Base-by-base conservation (phyloP, 2,888 invertebrate genomes). In the Pilophorus perplexus region DNA sequence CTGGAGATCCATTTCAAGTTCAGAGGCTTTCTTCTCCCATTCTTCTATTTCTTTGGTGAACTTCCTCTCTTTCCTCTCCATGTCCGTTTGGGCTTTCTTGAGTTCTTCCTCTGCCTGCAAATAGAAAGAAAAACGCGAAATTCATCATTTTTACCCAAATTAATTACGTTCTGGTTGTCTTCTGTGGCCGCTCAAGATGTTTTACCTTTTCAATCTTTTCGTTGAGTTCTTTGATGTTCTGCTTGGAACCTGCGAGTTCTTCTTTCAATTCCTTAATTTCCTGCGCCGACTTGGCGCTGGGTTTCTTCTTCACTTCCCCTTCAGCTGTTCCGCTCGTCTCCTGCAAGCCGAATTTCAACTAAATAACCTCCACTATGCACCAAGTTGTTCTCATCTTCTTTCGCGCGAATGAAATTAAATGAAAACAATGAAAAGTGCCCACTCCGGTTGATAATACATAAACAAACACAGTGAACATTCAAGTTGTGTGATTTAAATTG, bases 1-100 rank as follows among this genome's bases (percentile, higher is more conserved):
- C 77, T 81, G 80, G 54, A 85, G 74, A 73, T 86, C 85, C 42
- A 79, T 79, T 72, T 86, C 85, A 38, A 85, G 75, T 72, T 85
- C 84, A 0, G 80, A 79, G 10, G 83, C 78, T 75, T 85, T 86
- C 48, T 81, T 82, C 74, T 87, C 85, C 77, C 85, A 81, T 69
- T 84, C 84, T 48, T 80, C 79, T 22, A 83, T 82, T 71, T 86
- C 86, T 73, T 84, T 85, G 33, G 74, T 72, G 28, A 74, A 69
- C 20, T 74, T 69, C 46, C 70, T 67, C 71, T 75, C 72, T 68
- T 69, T 65, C 69, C 71, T 68, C 73, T 80, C 81, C 71, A 83
- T 81, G 28, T 80, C 78, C 76, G 83, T 79, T 71, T 85, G 84
- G 48, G 79, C 81, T 72, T 87, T 85, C 33, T 84, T 77, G 72